Evolutionary conservation across 2,113 vertebrate species (phyloP), one percentile per base, ranked within the genome.

Genomic region (Podilymbus podiceps): DNA sequence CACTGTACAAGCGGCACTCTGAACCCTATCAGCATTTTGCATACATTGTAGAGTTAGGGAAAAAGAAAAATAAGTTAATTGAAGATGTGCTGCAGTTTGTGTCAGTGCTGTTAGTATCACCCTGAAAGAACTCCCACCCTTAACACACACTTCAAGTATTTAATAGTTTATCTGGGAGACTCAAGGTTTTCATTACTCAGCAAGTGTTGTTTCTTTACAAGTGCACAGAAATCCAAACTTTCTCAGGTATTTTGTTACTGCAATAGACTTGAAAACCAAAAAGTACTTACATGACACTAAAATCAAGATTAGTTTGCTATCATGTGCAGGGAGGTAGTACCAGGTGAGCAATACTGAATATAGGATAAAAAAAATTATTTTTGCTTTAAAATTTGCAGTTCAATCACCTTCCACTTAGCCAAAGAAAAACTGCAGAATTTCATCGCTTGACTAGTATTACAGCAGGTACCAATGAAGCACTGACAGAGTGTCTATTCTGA

Each of bases 61-160:
- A 90, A 72, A 68, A 56, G 59, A 73, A 88, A 95, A 95, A 87
- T 67, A 87, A 85, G 49, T 91, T 94, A 94, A 95, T 93, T 86
- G 90, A 86, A 92, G 84, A 67, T 12, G 21, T 52, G 66, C 50
- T 79, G 35, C 74, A 56, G 31, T 82, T 90, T 95, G 44, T 85
- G 74, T 28, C 55, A 63, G 46, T 63, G 71, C 56, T 53, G 38
- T 24, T 91, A 69, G 63, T 58, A 76, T 73, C 83, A 74, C n/a
- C 50, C 76, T 87, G 76, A 73, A 96, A 93, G 44, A 95, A 87
- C 79, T 89, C 53, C 49, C 69, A 87, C 44, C 60, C 72, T 78
- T 69, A 22, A 69, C 50, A 77, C 27, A 73, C 33, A 56, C 44
- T 74, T 89, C n/a, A 78, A 90, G 40, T 59, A 59, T 73, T 93